A percentile compares a stretch with the other conserved stretches of the same genome.
Conservation (phyloP, 2,797 vertebrate genomes). For the Mycteria americana region DNA sequence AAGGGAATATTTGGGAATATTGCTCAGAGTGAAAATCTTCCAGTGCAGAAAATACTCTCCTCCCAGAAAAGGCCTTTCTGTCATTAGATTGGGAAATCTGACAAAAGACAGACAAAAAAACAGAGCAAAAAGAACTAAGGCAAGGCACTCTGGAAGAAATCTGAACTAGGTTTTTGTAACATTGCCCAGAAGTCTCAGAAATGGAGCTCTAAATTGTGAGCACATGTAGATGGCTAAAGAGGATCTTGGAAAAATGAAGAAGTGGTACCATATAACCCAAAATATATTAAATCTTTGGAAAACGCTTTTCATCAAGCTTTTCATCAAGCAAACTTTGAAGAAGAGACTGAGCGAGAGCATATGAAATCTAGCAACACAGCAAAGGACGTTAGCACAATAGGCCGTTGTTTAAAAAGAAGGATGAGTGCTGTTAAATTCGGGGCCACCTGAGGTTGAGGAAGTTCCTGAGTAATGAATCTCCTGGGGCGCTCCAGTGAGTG, state of each 20-base stretch:
- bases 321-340: constrained; percentile 11
- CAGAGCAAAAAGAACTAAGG: neutral
- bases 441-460: constrained; percentile 24
- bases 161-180: neutral
- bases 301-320: neutral
- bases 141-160: neutral
- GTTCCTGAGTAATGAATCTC: constrained; percentile 43
- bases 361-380: neutral
- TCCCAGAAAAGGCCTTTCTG: neutral
- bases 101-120: neutral
- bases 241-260: neutral
- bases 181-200: neutral
- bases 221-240: neutral
- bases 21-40: neutral
- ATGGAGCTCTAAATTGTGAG: neutral
- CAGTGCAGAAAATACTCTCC: neutral
- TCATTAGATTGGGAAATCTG: neutral
- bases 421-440: constrained; percentile 15
- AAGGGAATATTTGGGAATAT: neutral
- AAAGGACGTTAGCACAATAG: neutral
- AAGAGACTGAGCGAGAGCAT: neutral
- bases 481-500: neutral
- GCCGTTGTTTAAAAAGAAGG: neutral
- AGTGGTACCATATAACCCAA: neutral
- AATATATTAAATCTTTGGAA: neutral